A percentile compares a stretch with the other conserved stretches of the same genome.
Evolutionary conservation across 2,113 vertebrate species (phyloP).

Genomic region (Marmota monax): DNA sequence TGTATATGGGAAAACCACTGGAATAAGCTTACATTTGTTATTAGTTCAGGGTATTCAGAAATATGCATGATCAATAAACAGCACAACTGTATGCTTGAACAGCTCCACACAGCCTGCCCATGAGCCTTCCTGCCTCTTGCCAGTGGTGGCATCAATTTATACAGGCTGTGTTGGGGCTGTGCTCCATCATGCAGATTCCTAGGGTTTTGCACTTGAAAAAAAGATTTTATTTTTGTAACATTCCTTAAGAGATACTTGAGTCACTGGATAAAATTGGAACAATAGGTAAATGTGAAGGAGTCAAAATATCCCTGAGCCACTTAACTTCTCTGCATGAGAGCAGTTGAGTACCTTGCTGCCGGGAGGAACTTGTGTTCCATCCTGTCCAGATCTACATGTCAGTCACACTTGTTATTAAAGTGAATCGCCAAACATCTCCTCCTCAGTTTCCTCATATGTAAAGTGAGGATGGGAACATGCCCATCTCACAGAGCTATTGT

Average conservation of each 20-base stretch:
- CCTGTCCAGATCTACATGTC: not conserved
- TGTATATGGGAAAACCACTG: not conserved
- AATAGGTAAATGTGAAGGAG: not conserved
- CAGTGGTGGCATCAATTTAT: rapidly evolving
- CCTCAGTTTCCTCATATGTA: not conserved
- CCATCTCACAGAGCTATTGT: not conserved
- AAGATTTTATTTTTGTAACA: not conserved
- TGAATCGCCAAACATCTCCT: not conserved
- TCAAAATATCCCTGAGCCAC: not conserved
- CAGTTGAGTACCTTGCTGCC: not conserved
- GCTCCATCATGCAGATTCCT: not conserved
- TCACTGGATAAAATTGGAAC: conserved; percentile 37
- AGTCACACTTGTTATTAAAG: not conserved
- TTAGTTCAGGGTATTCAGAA: not conserved
- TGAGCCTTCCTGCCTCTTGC: not conserved
- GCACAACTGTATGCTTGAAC: rapidly evolving
- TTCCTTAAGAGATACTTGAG: not conserved
- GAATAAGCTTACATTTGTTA: not conserved
- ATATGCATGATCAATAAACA: too few relatives aligned
- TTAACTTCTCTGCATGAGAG: not conserved
- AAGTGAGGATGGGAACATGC: not conserved
- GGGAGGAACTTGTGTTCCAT: not conserved
- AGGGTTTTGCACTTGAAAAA: not conserved
- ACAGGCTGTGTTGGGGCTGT: rapidly evolving
- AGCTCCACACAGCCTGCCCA: not conserved